phyloP scores from a whole-genome alignment of 2,888 invertebrate genomes.

The Cremastinae sp. region DNA sequence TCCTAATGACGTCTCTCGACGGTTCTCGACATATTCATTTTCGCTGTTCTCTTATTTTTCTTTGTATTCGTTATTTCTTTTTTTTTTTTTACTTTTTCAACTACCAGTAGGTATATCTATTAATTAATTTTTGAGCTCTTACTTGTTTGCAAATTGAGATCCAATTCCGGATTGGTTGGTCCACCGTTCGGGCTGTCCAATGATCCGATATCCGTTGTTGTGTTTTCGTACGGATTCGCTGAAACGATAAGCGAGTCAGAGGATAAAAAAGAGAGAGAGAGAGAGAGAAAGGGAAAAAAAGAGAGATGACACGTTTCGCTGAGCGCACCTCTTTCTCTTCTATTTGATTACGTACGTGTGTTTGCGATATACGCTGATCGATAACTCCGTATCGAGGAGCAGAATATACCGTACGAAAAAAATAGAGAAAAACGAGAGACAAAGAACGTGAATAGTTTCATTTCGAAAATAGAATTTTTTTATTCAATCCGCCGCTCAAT shows the following conservation, averaged over 20 bases:
- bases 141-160: conserved; percentile 84
- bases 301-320: conserved; percentile 19
- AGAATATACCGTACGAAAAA: neutral
- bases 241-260: conserved; percentile 44
- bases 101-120: too few relatives aligned
- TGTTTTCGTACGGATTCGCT: conserved; percentile 79
- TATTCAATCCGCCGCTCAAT: conserved; percentile 21
- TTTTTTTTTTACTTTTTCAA: too few relatives aligned
- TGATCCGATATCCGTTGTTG: conserved; percentile 71
- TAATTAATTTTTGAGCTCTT: conserved; percentile 70
- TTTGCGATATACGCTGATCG: neutral
- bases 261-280: neutral
- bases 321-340: conserved; percentile 14
- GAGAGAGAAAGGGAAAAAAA: conserved; percentile 12
- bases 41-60: too few relatives aligned
- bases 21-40: neutral
- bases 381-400: neutral
- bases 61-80: too few relatives aligned
- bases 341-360: neutral
- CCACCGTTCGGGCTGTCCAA: conserved; percentile 46
- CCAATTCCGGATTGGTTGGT: conserved; percentile 81
- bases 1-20: neutral
- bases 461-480: conserved; percentile 25
- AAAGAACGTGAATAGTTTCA: neutral
- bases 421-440: neutral